A percentile compares a stretch with the other conserved stretches of the same genome.
Conservation (phyloP, 2,797 vertebrate species). For the Gambelia wislizenii region DNA sequence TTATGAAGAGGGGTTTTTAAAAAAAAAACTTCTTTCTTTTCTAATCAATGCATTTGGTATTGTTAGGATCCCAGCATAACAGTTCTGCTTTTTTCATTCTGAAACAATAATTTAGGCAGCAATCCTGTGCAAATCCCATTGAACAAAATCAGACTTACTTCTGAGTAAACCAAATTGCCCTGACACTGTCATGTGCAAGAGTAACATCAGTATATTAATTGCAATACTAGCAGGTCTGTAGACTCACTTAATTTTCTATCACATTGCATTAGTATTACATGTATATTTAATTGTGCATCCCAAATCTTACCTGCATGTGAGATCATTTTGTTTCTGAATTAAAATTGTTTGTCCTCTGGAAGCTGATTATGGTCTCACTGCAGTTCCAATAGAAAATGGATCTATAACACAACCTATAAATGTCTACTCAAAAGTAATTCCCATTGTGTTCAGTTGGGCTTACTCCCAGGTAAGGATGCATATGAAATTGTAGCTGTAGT, state of each 20-base stretch:
- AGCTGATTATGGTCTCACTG: background rate
- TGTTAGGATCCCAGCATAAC: conserved; percentile 46
- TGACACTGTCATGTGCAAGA: conserved; percentile 56
- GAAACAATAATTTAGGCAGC: conserved; percentile 57
- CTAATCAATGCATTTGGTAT: conserved; percentile 63
- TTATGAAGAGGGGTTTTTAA: conserved; percentile 46
- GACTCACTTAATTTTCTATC: conserved; percentile 45
- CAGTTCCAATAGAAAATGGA: conserved; percentile 44
- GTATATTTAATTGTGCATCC: conserved; percentile 38
- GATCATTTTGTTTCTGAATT: conserved; percentile 35
- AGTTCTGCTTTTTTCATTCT: conserved; percentile 58
- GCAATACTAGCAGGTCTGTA: conserved; percentile 38
- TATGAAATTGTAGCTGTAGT: background rate
- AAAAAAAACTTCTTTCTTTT: background rate
- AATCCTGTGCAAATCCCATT: background rate
- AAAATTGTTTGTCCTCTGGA: conserved; percentile 50
- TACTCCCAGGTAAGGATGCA: background rate
- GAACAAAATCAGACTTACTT: background rate
- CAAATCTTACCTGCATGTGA: conserved; percentile 18
- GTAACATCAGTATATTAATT: conserved; percentile 45
- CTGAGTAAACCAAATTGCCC: background rate
- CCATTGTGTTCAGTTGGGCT: background rate
- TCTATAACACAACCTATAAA: background rate
- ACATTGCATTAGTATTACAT: conserved; percentile 17
- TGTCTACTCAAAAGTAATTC: background rate